phyloP scores from a whole-genome alignment of 2,797 vertebrate genomes.

The Characodon lateralis region DNA sequence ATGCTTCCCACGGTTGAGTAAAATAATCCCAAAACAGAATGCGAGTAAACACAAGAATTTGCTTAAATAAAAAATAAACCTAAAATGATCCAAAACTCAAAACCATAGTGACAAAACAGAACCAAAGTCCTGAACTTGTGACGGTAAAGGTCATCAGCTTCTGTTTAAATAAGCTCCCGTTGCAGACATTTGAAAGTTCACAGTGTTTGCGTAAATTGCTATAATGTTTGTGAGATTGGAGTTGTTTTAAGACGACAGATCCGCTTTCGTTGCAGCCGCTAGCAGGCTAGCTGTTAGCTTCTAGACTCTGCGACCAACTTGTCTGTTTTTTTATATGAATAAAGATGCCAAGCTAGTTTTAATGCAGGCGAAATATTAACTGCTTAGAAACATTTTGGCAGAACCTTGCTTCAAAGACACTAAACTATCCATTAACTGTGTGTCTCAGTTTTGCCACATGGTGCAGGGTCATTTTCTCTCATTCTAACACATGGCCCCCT shows the following conservation, averaged over 20 bases:
- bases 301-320: too few species aligned
- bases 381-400: neutral
- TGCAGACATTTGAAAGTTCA: neutral
- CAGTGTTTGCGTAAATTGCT: neutral
- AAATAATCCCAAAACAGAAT: neutral
- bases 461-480: conserved; percentile 64
- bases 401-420: neutral
- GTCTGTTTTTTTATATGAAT: neutral
- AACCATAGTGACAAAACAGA: neutral
- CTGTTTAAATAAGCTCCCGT: neutral
- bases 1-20: neutral
- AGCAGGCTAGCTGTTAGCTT: too few species aligned
- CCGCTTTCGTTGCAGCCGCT: too few species aligned
- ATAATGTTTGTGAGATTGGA: neutral
- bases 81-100: neutral
- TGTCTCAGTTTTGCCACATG: conserved; percentile 73
- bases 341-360: neutral
- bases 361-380: neutral
- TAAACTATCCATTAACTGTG: conserved; percentile 20
- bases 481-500: conserved; percentile 73
- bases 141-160: neutral
- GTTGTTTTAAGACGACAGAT: neutral
- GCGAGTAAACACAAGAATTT: neutral
- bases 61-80: neutral
- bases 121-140: neutral